Evolutionary conservation across 2,797 vertebrate species (phyloP).

Genomic region (Chaunax sp.): DNA sequence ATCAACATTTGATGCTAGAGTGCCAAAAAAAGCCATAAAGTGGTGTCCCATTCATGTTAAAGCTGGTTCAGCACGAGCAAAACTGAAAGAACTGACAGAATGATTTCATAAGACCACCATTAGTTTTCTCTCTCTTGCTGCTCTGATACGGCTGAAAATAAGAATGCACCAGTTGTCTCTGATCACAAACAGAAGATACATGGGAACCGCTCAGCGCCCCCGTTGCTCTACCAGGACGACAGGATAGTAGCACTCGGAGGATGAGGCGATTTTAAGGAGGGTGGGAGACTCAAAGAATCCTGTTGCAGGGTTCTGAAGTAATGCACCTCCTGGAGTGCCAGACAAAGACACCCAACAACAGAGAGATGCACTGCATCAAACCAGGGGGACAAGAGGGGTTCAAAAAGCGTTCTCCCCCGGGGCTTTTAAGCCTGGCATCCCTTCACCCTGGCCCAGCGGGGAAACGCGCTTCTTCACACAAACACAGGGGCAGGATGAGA

Average conservation of each 20-base stretch:
- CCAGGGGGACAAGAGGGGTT: slow-evolving; percentile 79
- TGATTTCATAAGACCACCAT: neutral
- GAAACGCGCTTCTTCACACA: slow-evolving; percentile 75
- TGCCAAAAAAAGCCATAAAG: slow-evolving; percentile 20
- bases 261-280: slow-evolving; percentile 60
- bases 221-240: slow-evolving; percentile 34
- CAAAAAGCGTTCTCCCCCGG: slow-evolving; percentile 75
- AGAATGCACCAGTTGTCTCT: slow-evolving; percentile 36
- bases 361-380: slow-evolving; percentile 80
- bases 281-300: slow-evolving; percentile 74
- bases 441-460: slow-evolving; percentile 73
- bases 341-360: slow-evolving; percentile 76
- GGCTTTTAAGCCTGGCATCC: slow-evolving; percentile 74
- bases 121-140: neutral
- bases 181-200: slow-evolving; percentile 52
- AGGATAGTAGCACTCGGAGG: slow-evolving; percentile 56
- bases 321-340: slow-evolving; percentile 72
- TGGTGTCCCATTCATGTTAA: too few relatives aligned
- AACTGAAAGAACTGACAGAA: slow-evolving; percentile 7
- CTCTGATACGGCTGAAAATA: slow-evolving; percentile 6
- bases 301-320: slow-evolving; percentile 76
- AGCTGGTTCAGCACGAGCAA: neutral
- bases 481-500: slow-evolving; percentile 80
- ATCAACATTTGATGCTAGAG: slow-evolving; percentile 27
- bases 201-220: slow-evolving; percentile 34